Percentiles rank a stretch among this genome's conserved stretches.
Evolutionary conservation across 2,113 vertebrate genomes (phyloP).

Genomic region (Smithornis capensis): DNA sequence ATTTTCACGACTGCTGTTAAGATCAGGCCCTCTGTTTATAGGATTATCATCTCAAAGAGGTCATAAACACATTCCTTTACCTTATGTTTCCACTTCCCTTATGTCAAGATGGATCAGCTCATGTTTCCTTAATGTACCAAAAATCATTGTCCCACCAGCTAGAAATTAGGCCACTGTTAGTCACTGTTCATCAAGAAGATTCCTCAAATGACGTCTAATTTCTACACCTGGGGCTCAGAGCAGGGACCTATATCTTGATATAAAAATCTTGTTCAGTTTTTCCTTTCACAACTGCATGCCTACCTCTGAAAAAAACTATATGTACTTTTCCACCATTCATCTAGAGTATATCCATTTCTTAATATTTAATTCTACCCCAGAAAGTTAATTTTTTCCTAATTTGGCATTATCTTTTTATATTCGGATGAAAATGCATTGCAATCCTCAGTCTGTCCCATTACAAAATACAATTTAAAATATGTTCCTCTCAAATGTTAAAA

Average conservation of each 20-base stretch:
- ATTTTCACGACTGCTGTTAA: not conserved
- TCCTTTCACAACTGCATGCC: not conserved
- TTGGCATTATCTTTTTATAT: not conserved
- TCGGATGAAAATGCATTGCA: slow-evolving; percentile 7
- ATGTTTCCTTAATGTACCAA: not conserved
- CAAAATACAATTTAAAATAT: slow-evolving; percentile 20
- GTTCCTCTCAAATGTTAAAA: not conserved
- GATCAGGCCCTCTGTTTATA: not conserved
- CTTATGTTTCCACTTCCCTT: not conserved
- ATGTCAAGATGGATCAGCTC: not conserved
- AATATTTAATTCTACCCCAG: not conserved
- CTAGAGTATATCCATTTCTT: not conserved
- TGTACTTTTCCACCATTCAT: not conserved
- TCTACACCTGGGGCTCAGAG: not conserved
- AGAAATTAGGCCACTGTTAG: not conserved
- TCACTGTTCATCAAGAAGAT: not conserved
- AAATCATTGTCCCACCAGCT: not conserved
- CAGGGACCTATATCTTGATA: not conserved
- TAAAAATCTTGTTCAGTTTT: not conserved
- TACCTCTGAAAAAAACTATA: not conserved
- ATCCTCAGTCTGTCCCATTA: not conserved
- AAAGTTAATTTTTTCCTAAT: slow-evolving; percentile 5
- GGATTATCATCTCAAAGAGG: not conserved
- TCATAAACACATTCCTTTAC: not conserved
- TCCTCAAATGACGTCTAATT: not conserved